Evolutionary conservation across 2,797 vertebrate genomes (phyloP), one percentile per base, ranked within the genome.

Genomic region (Salarias fasciatus): DNA sequence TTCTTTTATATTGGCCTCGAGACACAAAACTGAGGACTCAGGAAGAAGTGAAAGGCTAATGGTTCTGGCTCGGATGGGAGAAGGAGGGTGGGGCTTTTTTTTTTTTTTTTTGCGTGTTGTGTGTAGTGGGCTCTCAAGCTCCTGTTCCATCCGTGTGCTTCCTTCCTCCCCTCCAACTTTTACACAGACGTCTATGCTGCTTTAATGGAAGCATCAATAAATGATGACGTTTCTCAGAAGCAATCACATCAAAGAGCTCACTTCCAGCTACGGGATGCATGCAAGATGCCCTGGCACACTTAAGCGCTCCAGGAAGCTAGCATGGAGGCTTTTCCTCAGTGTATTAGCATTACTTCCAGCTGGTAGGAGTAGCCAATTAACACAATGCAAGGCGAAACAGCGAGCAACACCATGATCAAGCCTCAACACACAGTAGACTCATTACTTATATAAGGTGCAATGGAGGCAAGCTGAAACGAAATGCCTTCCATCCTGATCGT

Each of bases 201-300:
- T 95, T 93, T 93, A 94, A 94, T 92, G 88, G 81, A 91, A 75
- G 82, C 88, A 93, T 96, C 91, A 94, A 95, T 95, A 95, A 95
- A 93, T 94, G 65, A 95, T 94, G 86, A 92, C 71, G 77, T 89
- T 91, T 83, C 88, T 94, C 93, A 92, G 88, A 92, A 89, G 87
- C 77, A 82, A 93, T 94, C 89, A 93, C 88, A 93, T 95, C 92
- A 93, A 92, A 94, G 88, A 61, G 46, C 86, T 92, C 86, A 87
- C 81, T 91, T 90, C 84, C 84, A 93, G 89, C 90, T 73, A 80
- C 60, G 84, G 83, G 82, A 86, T 70, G 73, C 72, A 77, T 86
- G 83, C 80, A 77, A 69, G 84, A 86, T 83, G 67, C 81, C 85
- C 74, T 84, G 87, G 91, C 84, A 91, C 79, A 80, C 64, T 86